These are phyloP conservation scores for Pocillopora grandis DNA, from an alignment of 92 coral and sea anemone species.

Conservation along the genomic window DNA sequence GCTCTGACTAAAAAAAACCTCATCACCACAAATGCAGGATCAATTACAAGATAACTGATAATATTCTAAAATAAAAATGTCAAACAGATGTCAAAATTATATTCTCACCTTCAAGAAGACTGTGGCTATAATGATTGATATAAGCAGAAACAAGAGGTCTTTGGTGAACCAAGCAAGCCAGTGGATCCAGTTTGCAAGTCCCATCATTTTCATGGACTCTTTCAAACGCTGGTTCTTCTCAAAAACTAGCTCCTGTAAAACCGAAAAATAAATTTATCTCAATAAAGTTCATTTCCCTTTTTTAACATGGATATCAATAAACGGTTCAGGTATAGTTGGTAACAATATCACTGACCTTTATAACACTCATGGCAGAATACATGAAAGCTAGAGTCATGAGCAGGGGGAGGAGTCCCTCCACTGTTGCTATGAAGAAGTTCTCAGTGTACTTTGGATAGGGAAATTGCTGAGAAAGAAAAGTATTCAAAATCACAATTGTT, in stretches of 20 bases:
- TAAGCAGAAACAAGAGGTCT: constrained; percentile 71
- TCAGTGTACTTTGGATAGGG: constrained; percentile 81
- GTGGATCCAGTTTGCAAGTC: constrained; percentile 96
- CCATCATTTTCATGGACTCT: constrained; percentile 99
- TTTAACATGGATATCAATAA: too few relatives aligned
- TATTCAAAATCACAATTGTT: neutral
- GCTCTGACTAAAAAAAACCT: neutral
- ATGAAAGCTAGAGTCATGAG: constrained; percentile 84
- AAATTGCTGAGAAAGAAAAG: constrained; percentile 65
- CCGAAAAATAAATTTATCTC: neutral
- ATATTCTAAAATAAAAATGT: too few relatives aligned
- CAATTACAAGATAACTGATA: too few relatives aligned
- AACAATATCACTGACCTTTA: constrained; percentile 60
- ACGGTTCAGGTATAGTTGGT: too few relatives aligned
- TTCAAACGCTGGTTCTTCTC: constrained; percentile 95
- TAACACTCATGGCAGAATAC: constrained; percentile 88
- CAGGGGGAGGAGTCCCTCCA: constrained; percentile 66
- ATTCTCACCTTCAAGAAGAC: constrained; percentile 66
- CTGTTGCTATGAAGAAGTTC: constrained; percentile 63
- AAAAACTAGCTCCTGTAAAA: constrained; percentile 77
- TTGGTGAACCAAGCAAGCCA: constrained; percentile 96
- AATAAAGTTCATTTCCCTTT: too few relatives aligned
- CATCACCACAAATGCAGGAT: too few relatives aligned
- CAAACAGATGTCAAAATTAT: too few relatives aligned
- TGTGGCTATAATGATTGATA: constrained; percentile 73